Conservation (phyloP, 2,888 invertebrate genomes). For the Zeuzera pyrina region DNA sequence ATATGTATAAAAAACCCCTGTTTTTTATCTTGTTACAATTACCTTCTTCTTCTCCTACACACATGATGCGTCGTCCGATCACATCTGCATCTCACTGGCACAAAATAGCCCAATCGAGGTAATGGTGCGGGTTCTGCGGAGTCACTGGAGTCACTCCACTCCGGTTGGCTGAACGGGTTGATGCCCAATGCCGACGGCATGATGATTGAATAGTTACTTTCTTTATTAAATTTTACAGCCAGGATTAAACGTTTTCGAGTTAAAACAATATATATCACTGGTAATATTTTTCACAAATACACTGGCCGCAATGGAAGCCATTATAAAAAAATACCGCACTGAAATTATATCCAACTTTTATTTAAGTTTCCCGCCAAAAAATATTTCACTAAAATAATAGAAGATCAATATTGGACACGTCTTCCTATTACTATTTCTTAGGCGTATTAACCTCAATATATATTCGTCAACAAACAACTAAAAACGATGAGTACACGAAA, state of each 20-base stretch:
- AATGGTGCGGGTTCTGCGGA: constrained; percentile 50
- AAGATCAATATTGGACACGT: no score
- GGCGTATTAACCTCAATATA: constrained; percentile 29
- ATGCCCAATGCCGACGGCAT: constrained; percentile 58
- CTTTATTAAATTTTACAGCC: not conserved
- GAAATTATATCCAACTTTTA: no score
- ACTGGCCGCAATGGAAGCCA: no score
- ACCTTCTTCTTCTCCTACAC: constrained; percentile 67
- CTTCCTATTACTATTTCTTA: constrained; percentile 16
- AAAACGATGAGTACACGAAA: constrained; percentile 30
- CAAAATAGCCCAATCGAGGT: constrained; percentile 75
- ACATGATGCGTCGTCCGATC: constrained; percentile 49
- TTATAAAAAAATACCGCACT: no score
- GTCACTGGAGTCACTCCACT: constrained; percentile 65
- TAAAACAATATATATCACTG: no score
- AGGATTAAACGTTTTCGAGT: no score
- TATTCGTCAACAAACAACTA: constrained; percentile 7
- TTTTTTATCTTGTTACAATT: constrained; percentile 14
- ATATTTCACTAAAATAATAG: no score
- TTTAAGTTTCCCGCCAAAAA: no score
- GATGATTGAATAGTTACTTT: not conserved
- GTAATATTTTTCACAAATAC: no score
- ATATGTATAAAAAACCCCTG: no score
- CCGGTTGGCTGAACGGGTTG: constrained; percentile 57
- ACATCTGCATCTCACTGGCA: constrained; percentile 67